phyloP scores from a whole-genome alignment of 2,113 vertebrate species.

The Callocephalon fimbriatum region DNA sequence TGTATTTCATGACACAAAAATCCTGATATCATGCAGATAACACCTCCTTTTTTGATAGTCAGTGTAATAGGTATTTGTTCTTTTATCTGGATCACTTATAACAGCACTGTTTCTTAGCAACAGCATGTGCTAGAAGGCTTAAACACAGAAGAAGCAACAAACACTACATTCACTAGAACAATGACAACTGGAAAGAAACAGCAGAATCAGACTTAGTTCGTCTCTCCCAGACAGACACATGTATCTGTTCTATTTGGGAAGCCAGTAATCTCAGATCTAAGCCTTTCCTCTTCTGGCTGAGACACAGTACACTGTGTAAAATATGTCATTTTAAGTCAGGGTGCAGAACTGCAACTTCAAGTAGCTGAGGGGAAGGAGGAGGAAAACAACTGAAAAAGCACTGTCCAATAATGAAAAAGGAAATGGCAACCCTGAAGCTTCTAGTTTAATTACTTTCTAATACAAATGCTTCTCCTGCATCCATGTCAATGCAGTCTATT shows the following conservation, averaged over 20 bases:
- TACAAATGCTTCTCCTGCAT: background rate
- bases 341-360: background rate
- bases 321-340: background rate
- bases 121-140: background rate
- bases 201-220: background rate
- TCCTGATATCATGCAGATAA: background rate
- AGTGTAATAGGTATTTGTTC: background rate
- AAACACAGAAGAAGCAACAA: background rate
- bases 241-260: background rate
- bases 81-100: background rate
- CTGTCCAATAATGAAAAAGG: background rate
- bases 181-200: background rate
- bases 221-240: background rate
- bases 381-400: background rate
- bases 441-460: background rate
- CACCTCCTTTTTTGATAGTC: background rate
- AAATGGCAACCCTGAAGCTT: background rate
- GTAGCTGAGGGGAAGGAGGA: background rate
- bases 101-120: slow-evolving; percentile 56
- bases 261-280: background rate
- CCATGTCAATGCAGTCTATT: too few species aligned
- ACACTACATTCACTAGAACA: background rate
- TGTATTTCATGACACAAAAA: background rate
- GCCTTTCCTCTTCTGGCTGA: background rate
- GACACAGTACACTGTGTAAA: background rate